Percentiles rank a stretch among this genome's conserved stretches.
Conservation (phyloP, 2,113 vertebrate species). For the Lycocorax pyrrhopterus region DNA sequence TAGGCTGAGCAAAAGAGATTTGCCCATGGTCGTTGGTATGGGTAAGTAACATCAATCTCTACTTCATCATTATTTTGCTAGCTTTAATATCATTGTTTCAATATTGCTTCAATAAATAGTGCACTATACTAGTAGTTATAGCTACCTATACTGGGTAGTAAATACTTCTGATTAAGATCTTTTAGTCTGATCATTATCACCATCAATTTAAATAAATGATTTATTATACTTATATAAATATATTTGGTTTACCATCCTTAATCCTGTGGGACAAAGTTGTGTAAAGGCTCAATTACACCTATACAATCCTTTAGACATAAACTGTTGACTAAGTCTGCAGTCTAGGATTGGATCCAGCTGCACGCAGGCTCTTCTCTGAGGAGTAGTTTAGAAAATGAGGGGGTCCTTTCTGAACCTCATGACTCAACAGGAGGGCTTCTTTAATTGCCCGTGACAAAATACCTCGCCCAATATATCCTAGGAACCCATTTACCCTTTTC, state of each 20-base stretch:
- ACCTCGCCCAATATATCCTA: neutral
- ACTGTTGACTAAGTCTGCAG: neutral
- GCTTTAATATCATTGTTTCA: neutral
- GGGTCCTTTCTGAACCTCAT: neutral
- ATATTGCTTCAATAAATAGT: neutral
- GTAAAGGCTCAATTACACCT: neutral
- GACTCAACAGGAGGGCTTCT: neutral
- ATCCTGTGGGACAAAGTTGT: too few species aligned
- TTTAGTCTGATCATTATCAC: neutral
- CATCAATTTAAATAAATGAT: neutral
- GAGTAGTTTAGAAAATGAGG: neutral
- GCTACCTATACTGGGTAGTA: neutral
- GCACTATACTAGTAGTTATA: neutral
- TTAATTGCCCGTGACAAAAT: neutral
- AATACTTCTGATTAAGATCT: neutral
- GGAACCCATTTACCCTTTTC: neutral
- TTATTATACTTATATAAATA: neutral
- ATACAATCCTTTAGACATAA: neutral
- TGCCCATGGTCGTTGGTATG: neutral
- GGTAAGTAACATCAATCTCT: neutral
- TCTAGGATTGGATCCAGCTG: neutral
- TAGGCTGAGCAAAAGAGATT: neutral
- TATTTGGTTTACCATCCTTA: too few species aligned
- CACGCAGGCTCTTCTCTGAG: neutral
- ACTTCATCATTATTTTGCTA: neutral